Conservation (phyloP, 2,113 vertebrate species). For the Formicarius rufipectus region DNA sequence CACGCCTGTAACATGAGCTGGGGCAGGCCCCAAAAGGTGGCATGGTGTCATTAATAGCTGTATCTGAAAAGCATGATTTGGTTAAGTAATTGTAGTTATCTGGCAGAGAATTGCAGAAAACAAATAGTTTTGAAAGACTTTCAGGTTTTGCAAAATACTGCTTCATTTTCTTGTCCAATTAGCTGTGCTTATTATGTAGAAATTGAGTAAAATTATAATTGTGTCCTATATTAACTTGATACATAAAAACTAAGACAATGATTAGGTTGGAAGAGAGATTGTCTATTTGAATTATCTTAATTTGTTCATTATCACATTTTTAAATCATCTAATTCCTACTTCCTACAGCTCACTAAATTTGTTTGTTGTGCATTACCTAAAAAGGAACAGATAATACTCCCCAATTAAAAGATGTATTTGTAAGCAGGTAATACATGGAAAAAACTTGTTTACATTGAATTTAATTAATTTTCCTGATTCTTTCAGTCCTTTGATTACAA, state of each 20-base stretch:
- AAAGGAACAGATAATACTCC: background rate
- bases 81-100: background rate
- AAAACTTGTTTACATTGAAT: background rate
- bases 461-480: background rate
- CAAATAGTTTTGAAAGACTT: background rate
- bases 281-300: background rate
- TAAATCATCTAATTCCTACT: background rate
- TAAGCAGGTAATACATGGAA: background rate
- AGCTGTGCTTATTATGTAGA: background rate
- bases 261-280: background rate
- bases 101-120: background rate
- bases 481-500: background rate
- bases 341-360: background rate
- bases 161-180: background rate
- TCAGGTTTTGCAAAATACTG: background rate
- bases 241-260: background rate
- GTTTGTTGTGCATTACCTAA: background rate
- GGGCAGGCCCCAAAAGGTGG: no score
- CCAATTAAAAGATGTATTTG: background rate
- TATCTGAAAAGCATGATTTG: background rate
- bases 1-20: no score
- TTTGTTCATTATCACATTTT: background rate
- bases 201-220: background rate
- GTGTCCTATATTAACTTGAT: background rate
- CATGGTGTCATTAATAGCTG: no score